phyloP scores from a whole-genome alignment of 1,140 invertebrate genomes.

The Nautilus pompilius region DNA sequence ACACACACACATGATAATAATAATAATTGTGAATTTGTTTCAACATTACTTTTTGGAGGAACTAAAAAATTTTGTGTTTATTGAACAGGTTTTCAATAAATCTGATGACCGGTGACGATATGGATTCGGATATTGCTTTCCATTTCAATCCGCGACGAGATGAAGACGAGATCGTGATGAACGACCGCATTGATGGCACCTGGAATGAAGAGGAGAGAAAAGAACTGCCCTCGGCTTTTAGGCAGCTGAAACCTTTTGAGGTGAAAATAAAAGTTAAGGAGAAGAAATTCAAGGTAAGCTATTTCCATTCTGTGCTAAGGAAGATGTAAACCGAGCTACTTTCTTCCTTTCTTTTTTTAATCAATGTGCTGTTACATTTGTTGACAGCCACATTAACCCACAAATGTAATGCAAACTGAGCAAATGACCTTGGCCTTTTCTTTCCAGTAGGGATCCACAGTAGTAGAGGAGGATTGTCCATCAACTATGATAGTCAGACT shows the following conservation, averaged over 20 bases:
- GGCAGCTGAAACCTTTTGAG: constrained; percentile 69
- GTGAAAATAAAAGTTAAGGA: constrained; percentile 71
- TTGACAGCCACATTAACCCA: too few species aligned
- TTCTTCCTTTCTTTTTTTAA: too few species aligned
- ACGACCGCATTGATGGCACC: constrained; percentile 65
- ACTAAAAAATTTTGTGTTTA: neutral
- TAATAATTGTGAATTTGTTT: too few species aligned
- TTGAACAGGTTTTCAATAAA: constrained; percentile 30
- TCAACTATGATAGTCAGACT: too few species aligned
- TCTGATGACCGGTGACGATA: constrained; percentile 25
- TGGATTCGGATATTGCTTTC: constrained; percentile 67
- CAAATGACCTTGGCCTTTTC: too few species aligned
- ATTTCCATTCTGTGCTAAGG: neutral
- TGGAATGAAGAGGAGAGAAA: constrained; percentile 67
- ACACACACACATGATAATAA: too few species aligned
- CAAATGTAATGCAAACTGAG: too few species aligned
- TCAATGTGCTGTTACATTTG: too few species aligned
- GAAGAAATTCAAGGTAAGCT: constrained; percentile 66
- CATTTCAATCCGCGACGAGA: constrained; percentile 67
- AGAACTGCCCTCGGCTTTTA: constrained; percentile 63
- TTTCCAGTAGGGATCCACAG: too few species aligned
- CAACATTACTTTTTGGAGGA: too few species aligned
- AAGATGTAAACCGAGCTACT: too few species aligned
- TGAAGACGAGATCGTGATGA: constrained; percentile 66
- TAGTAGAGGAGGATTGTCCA: too few species aligned